A percentile compares a stretch with the other conserved stretches of the same genome.
Conservation (phyloP, 2,888 invertebrate species). For the Metacarcinus magister region DNA sequence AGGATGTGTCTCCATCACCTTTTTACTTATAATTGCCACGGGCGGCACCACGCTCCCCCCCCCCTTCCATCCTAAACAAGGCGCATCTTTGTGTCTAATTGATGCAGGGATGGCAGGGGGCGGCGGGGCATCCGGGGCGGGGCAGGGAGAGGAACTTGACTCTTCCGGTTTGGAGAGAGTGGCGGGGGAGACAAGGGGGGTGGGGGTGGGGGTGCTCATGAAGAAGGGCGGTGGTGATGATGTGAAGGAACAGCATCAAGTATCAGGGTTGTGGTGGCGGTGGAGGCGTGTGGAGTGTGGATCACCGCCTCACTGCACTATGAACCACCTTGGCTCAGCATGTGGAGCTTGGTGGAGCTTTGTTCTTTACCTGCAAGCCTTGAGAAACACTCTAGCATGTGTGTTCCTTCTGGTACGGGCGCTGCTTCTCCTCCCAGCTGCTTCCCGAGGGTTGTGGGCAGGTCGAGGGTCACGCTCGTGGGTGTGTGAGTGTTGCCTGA, state of each 20-base stretch:
- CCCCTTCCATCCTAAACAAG: background rate
- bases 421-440: no score
- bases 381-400: background rate
- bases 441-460: background rate
- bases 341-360: background rate
- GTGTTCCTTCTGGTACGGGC: background rate
- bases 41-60: background rate
- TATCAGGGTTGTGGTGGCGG: no score
- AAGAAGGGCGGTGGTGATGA: no score
- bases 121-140: background rate
- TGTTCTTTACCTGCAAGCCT: background rate
- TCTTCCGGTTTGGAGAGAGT: background rate
- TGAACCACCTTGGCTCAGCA: background rate
- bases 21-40: constrained; percentile 1
- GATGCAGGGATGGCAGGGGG: background rate
- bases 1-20: background rate
- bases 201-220: background rate
- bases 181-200: background rate
- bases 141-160: background rate
- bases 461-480: background rate
- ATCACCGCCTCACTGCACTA: background rate
- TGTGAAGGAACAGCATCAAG: no score
- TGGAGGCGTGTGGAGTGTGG: background rate
- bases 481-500: background rate
- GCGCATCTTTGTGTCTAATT: constrained; percentile 20